Base-by-base conservation (phyloP, 2,797 vertebrate species). In the Eulemur rubriventer region DNA sequence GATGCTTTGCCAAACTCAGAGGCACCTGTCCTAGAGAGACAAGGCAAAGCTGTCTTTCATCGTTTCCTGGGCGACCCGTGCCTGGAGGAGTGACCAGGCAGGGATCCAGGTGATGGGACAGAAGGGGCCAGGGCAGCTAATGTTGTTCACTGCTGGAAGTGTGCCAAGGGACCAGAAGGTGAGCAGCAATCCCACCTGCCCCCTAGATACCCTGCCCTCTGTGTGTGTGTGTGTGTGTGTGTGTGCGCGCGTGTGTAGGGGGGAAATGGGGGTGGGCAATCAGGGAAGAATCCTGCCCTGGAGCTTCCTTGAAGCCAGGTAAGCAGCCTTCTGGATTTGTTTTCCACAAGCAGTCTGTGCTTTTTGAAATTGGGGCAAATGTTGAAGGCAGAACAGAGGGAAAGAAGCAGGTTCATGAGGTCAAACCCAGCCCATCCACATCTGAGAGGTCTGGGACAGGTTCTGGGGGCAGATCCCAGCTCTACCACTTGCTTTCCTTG, bases 41-140 rank as follows among this genome's bases (percentile, higher is more conserved):
- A 97, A 96, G 81, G 89, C 91, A 94, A 95, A 43, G 43, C 81
- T 95, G 90, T 90, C 95, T 96, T 94, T 97, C 41, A 33, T 79
- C 3, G 41, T 89, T 96, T 76, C 96, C 94, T 94, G 65, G 80
- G 94, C 0, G 11, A 95, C 70, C 67, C 13, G 1, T 22, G 13
- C 78, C 90, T 81, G 72, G 46, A 90, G 75, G 67, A 97, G 61
- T n/a, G 43, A 93, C 55, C 75, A 97, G 96, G 88, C 94, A 87
- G 94, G 41, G 85, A 95, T 91, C 85, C 97, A 96, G 63, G 89
- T n/a, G 22, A 90, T 72, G 76, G 95, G 78, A 87, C n/a, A 90
- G 88, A 92, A 94, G 63, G 85, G 48, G 70, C 75, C 63, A 84
- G 72, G 79, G 35, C 43, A 96, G 83, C 76, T 76, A 67, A 48